Evolutionary conservation across 2,797 vertebrate genomes (phyloP), one percentile per base, ranked within the genome.

Genomic region (Semotilus atromaculatus): DNA sequence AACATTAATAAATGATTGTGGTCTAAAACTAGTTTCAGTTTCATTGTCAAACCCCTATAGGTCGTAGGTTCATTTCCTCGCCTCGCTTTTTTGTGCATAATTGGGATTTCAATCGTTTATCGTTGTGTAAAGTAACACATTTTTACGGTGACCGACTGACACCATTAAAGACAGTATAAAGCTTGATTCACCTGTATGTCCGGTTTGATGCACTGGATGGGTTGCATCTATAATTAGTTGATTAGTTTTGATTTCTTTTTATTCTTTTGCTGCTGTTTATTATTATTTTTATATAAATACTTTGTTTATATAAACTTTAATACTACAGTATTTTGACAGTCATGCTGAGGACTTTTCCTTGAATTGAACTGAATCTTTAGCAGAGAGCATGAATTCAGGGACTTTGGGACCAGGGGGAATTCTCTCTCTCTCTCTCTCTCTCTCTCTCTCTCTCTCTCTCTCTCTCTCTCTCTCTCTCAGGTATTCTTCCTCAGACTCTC

Each of bases 401-500:
- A 73, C 74, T 86, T 81, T 88, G 84, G 85, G 88, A 88, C 87
- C 85, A 85, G 9, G 86, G 79, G 80, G 89, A 84, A 53, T 21
- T 48, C 58, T 67, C 45, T 45, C 60, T 26, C 60, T 26, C 67
- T 36, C 34, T 36, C 64, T 51, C 34, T 11, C 68, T 53, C 79
- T 78, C 40, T 48, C 70, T 70, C 29, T 62, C 72, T 36, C 64
- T 67, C 67, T 4, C 18, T 34, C 68, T 2, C 82, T 26, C 38
- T 4, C 43, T 53, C 38, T 51, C 8, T 45, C 31, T 31, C 18
- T 83, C 18, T 43, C 45, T 43, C 40, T 86, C 55, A 86, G 58
- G 40, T 88, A 97, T 96, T 91, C 18, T 84, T 89, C 7, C 72
- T 90, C 38, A 77, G 85, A 68, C 95, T 96, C 0, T 67, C 64